Percentiles rank a stretch among this genome's conserved stretches.
Conservation (phyloP, 2,797 vertebrate species). For the Pelobates cultripes region DNA sequence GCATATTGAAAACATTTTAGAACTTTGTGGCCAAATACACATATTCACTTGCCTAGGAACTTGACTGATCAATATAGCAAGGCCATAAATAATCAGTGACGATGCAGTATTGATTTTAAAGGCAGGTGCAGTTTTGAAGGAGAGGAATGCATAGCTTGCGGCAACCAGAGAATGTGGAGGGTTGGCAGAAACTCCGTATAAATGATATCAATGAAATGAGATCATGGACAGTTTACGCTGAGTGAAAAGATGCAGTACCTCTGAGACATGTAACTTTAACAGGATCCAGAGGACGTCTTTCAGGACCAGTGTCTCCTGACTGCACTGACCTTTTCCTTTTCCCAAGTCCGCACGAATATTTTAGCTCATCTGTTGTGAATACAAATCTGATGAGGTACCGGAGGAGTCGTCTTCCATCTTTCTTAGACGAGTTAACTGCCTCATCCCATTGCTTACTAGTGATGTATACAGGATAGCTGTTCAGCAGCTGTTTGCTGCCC, state of each 20-base stretch:
- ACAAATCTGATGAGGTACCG: conserved; percentile 98
- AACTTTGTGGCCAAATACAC: background rate
- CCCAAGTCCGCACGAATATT: conserved; percentile 98
- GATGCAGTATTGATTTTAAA: background rate
- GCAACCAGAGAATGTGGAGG: background rate
- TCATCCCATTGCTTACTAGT: conserved; percentile 99
- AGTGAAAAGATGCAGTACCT: conserved; percentile 87
- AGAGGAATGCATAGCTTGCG: background rate
- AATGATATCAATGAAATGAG: conserved; percentile 71
- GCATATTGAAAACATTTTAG: no score
- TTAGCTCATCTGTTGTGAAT: conserved; percentile 98
- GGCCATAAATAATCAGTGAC: background rate
- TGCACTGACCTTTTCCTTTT: conserved; percentile 99
- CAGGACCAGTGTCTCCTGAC: conserved; percentile 93
- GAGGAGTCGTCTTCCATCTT: conserved; percentile 92
- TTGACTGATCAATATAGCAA: background rate
- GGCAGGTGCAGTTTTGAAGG: background rate
- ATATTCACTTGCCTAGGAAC: background rate
- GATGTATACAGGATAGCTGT: conserved; percentile 98
- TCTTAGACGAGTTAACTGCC: conserved; percentile 98
- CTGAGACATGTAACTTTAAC: conserved; percentile 99
- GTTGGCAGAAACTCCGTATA: background rate
- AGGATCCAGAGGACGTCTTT: conserved; percentile 96
- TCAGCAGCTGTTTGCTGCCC: conserved; percentile 97
- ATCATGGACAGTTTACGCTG: conserved; percentile 75